Conservation (phyloP, 1,140 invertebrate genomes). For the Drosophila ficusphila region DNA sequence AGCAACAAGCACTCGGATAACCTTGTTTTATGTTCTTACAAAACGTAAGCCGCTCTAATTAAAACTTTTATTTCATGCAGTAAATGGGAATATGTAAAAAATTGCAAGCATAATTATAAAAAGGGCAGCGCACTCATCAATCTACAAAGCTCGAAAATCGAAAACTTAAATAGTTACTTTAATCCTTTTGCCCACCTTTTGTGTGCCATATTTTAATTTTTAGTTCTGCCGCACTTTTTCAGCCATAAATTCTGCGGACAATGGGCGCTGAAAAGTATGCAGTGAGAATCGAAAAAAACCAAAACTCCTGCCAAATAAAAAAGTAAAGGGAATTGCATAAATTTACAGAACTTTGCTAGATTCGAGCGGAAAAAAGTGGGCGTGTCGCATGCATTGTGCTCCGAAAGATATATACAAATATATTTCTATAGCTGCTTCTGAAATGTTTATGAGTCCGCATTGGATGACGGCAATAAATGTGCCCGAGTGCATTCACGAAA, state of each 20-base stretch:
- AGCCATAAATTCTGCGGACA: conserved; percentile 11
- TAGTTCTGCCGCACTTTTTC: neutral
- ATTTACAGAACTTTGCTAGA: conserved; percentile 52
- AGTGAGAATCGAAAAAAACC: conserved; percentile 9
- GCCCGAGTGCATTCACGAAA: conserved; percentile 11
- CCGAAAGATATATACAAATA: conserved; percentile 20
- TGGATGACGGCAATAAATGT: conserved; percentile 43
- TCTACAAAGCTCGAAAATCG: too few species aligned
- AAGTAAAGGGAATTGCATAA: conserved; percentile 51
- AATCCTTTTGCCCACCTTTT: neutral
- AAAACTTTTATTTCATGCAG: too few species aligned
- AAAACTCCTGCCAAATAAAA: conserved; percentile 30
- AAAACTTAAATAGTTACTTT: neutral
- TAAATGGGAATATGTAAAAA: too few species aligned
- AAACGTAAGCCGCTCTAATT: too few species aligned
- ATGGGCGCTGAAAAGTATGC: conserved; percentile 35
- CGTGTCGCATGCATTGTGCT: conserved; percentile 40
- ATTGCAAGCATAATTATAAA: too few species aligned
- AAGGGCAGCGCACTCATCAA: too few species aligned
- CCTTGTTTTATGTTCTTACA: too few species aligned
- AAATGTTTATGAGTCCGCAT: conserved; percentile 48
- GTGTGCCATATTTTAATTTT: conserved; percentile 12
- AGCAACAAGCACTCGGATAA: too few species aligned
- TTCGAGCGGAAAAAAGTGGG: conserved; percentile 18
- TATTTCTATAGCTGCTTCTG: conserved; percentile 47